Conservation (phyloP, 2,888 invertebrate species). For the Drosophila peninsularis region DNA sequence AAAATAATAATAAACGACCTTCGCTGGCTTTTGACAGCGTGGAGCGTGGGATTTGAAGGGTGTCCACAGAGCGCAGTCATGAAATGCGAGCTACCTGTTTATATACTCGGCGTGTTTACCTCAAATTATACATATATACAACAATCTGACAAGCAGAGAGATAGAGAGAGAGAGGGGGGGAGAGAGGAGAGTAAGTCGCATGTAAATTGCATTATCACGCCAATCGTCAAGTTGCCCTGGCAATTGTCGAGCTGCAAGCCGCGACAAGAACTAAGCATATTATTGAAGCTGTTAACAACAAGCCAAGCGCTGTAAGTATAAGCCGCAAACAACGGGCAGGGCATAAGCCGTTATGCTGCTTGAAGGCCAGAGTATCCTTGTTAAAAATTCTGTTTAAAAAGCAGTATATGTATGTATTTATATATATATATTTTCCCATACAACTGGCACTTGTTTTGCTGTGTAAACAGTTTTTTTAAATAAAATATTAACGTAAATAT, state of each 20-base stretch:
- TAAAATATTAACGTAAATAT: too few relatives aligned
- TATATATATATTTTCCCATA: background rate
- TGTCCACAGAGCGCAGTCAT: slow-evolving; percentile 3
- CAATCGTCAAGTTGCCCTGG: background rate
- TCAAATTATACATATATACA: background rate
- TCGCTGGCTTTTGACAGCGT: slow-evolving; percentile 51
- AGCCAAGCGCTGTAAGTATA: background rate
- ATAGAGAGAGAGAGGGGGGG: too few relatives aligned
- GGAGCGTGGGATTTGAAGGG: slow-evolving; percentile 58
- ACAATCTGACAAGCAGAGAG: slow-evolving; percentile 3
- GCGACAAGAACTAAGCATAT: background rate
- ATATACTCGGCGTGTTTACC: background rate
- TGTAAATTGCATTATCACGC: slow-evolving; percentile 35
- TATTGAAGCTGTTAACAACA: background rate
- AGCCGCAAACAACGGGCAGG: background rate
- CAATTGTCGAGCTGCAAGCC: background rate
- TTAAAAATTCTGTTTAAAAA: background rate
- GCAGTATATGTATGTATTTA: background rate
- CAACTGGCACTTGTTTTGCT: slow-evolving; percentile 3
- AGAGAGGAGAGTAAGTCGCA: slow-evolving; percentile 17
- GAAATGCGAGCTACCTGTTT: slow-evolving; percentile 31
- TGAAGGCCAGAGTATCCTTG: background rate
- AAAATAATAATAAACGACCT: slow-evolving; percentile 78
- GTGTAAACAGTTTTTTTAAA: background rate
- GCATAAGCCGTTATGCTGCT: background rate